These are phyloP conservation scores for Tachuris rubrigastra DNA, from an alignment of 2,113 vertebrate species.

Conservation along the genomic window DNA sequence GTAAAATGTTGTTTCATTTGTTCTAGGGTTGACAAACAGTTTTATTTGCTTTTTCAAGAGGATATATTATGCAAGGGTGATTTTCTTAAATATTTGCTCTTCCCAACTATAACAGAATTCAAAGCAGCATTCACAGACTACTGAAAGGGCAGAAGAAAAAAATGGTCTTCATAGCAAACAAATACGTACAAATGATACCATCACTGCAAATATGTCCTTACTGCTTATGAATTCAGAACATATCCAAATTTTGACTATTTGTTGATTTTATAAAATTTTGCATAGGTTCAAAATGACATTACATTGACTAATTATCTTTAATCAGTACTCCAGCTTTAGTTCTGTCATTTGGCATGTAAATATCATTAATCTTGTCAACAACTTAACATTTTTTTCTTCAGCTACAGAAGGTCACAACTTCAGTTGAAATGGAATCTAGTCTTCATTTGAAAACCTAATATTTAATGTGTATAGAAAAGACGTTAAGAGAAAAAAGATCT, in stretches of 20 bases:
- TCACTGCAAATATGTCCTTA: background rate
- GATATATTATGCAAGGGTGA: background rate
- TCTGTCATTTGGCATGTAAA: constrained; percentile 64
- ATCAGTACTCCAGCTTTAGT: constrained; percentile 51
- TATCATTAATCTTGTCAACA: constrained; percentile 63
- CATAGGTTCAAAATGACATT: constrained; percentile 48
- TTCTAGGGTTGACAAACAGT: background rate
- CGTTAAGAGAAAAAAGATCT: background rate
- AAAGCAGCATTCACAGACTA: background rate
- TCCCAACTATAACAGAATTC: background rate
- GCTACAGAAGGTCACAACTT: constrained; percentile 34
- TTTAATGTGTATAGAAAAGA: background rate
- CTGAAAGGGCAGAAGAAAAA: background rate
- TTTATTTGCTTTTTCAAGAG: background rate
- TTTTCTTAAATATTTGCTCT: background rate
- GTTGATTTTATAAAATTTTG: constrained; percentile 52
- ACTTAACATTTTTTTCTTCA: constrained; percentile 14
- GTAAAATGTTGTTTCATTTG: background rate
- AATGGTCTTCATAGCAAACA: background rate
- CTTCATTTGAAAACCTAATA: constrained; percentile 23
- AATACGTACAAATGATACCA: background rate
- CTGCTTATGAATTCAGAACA: constrained; percentile 25
- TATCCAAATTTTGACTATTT: constrained; percentile 32
- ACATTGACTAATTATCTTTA: constrained; percentile 53
- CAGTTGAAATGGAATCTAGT: background rate